A percentile compares a stretch with the other conserved stretches of the same genome.
These are phyloP conservation scores for Lymantria monacha DNA, from an alignment of 2,888 invertebrate genomes.

Conservation along the genomic window DNA sequence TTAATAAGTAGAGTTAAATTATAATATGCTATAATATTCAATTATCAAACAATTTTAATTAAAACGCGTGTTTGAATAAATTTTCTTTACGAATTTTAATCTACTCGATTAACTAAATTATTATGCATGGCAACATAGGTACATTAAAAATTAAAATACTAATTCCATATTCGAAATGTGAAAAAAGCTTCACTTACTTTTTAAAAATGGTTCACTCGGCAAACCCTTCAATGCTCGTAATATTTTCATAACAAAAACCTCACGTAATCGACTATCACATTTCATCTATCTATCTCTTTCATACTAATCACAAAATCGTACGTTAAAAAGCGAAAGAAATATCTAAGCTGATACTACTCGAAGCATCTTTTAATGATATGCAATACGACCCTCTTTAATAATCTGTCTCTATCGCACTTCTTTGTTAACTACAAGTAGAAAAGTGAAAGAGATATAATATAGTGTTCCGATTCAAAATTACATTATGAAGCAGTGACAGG, in stretches of 20 bases:
- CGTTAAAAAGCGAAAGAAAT: conserved; percentile 43
- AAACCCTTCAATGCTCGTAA: conserved; percentile 31
- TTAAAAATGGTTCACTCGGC: conserved; percentile 30
- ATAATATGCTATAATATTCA: too few relatives aligned
- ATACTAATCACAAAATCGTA: conserved; percentile 9
- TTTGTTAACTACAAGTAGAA: conserved; percentile 4
- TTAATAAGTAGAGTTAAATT: too few relatives aligned
- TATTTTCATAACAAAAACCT: conserved; percentile 47
- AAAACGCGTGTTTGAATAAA: too few relatives aligned
- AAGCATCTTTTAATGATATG: conserved; percentile 61
- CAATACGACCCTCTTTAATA: conserved; percentile 58
- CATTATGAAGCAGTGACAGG: conserved; percentile 36
- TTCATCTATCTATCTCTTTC: conserved; percentile 39
- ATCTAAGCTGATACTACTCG: conserved; percentile 24
- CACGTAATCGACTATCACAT: conserved; percentile 44
- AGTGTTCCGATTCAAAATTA: conserved; percentile 35
- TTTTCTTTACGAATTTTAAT: too few relatives aligned
- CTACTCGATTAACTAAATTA: too few relatives aligned
- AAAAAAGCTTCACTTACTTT: background rate
- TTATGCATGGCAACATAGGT: too few relatives aligned
- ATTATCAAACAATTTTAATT: too few relatives aligned
- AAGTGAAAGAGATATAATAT: conserved; percentile 19
- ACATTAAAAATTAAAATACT: background rate
- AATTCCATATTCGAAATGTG: background rate
- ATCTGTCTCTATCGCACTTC: conserved; percentile 33